Evolutionary conservation across 2,888 invertebrate species (phyloP).

Genomic region (Apeira syringaria): DNA sequence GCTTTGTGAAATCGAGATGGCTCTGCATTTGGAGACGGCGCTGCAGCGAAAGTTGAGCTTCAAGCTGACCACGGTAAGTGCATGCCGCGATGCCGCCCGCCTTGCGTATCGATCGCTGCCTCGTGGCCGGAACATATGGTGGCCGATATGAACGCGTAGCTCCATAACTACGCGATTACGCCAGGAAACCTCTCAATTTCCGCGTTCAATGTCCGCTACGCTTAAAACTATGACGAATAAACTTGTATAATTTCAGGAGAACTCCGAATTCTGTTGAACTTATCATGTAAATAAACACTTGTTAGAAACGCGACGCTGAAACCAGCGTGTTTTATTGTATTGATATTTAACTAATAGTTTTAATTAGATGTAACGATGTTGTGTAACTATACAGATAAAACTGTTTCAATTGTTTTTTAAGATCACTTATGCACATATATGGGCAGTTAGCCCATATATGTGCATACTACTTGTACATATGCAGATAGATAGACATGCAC

Average conservation of each 20-base stretch:
- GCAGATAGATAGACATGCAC: too few relatives aligned
- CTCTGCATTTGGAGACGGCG: conserved; percentile 78
- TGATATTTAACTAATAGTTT: too few relatives aligned
- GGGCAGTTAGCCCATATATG: too few relatives aligned
- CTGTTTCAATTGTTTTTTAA: too few relatives aligned
- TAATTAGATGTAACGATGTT: too few relatives aligned
- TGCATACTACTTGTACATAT: too few relatives aligned
- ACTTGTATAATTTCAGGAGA: conserved; percentile 32
- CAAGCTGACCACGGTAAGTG: conserved; percentile 83
- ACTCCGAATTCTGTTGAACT: conserved; percentile 30
- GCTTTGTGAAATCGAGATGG: conserved; percentile 53
- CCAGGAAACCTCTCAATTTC: conserved; percentile 43
- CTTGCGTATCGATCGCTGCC: conserved; percentile 69
- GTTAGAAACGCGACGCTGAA: conserved; percentile 51
- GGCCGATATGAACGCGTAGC: conserved; percentile 58
- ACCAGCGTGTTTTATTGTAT: conserved; percentile 28
- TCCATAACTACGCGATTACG: conserved; percentile 48
- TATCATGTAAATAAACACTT: conserved; percentile 76
- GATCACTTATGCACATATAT: too few relatives aligned
- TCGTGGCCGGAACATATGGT: conserved; percentile 78
- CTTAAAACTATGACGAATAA: conserved; percentile 38
- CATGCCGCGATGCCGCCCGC: conserved; percentile 61
- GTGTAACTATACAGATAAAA: too few relatives aligned
- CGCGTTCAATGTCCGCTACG: conserved; percentile 36
- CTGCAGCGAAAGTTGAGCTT: conserved; percentile 81